A percentile compares a stretch with the other conserved stretches of the same genome.
Conservation (phyloP, 2,888 invertebrate genomes). For the Ectemnius lituratus region DNA sequence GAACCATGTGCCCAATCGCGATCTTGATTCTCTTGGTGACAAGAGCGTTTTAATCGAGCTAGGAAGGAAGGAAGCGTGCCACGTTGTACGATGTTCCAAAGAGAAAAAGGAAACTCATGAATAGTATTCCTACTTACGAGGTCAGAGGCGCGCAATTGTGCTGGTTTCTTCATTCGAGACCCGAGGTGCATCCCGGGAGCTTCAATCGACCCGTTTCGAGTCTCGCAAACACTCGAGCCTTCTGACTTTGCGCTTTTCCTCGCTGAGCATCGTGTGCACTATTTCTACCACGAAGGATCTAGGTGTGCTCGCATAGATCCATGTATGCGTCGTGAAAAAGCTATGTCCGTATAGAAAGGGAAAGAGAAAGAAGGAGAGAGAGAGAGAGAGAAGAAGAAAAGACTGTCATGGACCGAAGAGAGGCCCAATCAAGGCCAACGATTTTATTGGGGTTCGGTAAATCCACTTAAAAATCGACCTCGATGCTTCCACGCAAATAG, state of each 20-base stretch:
- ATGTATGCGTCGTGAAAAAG: slow-evolving; percentile 13
- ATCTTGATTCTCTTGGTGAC: background rate
- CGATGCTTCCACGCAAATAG: background rate
- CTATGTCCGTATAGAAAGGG: background rate
- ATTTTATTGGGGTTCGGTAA: background rate
- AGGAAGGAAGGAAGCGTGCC: no score
- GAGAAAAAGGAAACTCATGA: slow-evolving; percentile 13
- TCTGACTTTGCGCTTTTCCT: slow-evolving; percentile 61
- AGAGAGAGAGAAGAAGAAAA: background rate
- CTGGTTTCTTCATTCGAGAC: slow-evolving; percentile 11
- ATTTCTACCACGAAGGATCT: background rate
- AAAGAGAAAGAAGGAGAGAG: background rate
- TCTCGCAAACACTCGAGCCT: slow-evolving; percentile 63
- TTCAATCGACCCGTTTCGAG: slow-evolving; percentile 68
- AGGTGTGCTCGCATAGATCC: slow-evolving; percentile 11
- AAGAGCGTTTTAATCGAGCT: no score
- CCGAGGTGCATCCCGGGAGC: slow-evolving; percentile 52
- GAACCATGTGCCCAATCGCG: background rate
- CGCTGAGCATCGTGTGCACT: slow-evolving; percentile 24
- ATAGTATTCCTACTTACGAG: slow-evolving; percentile 13
- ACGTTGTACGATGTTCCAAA: no score
- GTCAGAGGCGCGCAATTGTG: no score
- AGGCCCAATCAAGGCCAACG: slow-evolving; percentile 8
- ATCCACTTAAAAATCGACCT: slow-evolving; percentile 1
- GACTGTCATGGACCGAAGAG: background rate